phyloP scores from a whole-genome alignment of 2,888 invertebrate genomes.

The Tiphia femorata region DNA sequence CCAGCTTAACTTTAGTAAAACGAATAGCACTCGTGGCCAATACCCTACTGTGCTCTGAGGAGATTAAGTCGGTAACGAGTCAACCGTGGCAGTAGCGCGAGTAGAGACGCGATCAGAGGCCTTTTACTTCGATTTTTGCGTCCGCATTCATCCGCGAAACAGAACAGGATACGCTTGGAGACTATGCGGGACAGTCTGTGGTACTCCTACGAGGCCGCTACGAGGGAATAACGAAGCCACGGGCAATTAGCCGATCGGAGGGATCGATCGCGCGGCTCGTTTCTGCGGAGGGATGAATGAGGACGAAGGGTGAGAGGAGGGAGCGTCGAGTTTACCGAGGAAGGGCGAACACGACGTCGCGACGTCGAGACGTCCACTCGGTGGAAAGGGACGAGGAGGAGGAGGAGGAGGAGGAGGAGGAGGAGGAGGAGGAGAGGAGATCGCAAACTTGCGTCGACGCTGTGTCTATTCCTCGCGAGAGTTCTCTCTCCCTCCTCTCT shows the following conservation, averaged over 20 bases:
- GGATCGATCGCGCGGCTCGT: not conserved
- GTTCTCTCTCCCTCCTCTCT: slow-evolving; percentile 10
- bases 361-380: slow-evolving; percentile 17
- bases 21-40: no score
- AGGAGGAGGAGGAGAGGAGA: slow-evolving; percentile 28
- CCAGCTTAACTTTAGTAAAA: no score
- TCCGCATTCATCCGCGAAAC: no score
- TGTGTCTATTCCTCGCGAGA: slow-evolving; percentile 26
- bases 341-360: slow-evolving; percentile 3
- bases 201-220: not conserved
- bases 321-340: no score
- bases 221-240: slow-evolving; percentile 21
- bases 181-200: not conserved
- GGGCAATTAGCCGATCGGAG: slow-evolving; percentile 41
- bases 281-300: slow-evolving; percentile 22
- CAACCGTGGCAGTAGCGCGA: no score
- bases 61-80: no score
- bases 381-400: slow-evolving; percentile 16
- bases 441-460: slow-evolving; percentile 41
- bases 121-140: no score
- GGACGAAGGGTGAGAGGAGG: slow-evolving; percentile 31
- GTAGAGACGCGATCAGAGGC: no score
- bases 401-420: slow-evolving; percentile 30
- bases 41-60: no score
- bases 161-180: no score